Evolutionary conservation across 35 echinoderm and acorn worm genomes (phyloP).

Genomic region (Chiridota heheva): DNA sequence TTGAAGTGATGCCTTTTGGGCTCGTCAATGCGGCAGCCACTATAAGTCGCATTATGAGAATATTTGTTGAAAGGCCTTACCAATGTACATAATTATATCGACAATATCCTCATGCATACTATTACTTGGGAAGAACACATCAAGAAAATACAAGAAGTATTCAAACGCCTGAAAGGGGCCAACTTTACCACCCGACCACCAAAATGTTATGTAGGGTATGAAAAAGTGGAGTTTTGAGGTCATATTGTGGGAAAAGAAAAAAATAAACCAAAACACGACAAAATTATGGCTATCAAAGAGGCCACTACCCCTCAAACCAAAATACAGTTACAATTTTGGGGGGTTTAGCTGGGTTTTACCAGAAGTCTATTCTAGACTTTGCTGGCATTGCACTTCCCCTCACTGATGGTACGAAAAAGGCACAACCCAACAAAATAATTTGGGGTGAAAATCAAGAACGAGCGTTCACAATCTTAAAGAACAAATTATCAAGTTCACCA

Average conservation of each 20-base stretch:
- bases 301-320: background rate
- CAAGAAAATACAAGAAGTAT: background rate
- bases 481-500: background rate
- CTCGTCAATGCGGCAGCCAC: constrained; percentile 52
- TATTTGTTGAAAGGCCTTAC: background rate
- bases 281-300: constrained; percentile 9
- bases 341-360: constrained; percentile 24
- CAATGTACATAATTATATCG: constrained; percentile 35
- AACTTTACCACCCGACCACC: constrained; percentile 28
- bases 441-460: constrained; percentile 10
- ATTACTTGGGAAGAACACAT: constrained; percentile 36
- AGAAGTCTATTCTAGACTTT: constrained; percentile 35
- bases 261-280: background rate
- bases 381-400: constrained; percentile 18
- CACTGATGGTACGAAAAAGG: constrained; percentile 30
- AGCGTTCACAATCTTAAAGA: constrained; percentile 14
- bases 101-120: constrained; percentile 40
- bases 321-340: constrained; percentile 11
- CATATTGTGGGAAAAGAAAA: constrained; percentile 18
- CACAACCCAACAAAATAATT: background rate
- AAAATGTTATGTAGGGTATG: constrained; percentile 30
- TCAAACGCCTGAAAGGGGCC: constrained; percentile 10
- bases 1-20: constrained; percentile 56
- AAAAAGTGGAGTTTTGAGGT: constrained; percentile 38
- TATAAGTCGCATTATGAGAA: constrained; percentile 14